These are phyloP conservation scores for Holothuria glaberrima DNA, from an alignment of 35 echinoderm and acorn worm genomes.

Conservation along the genomic window DNA sequence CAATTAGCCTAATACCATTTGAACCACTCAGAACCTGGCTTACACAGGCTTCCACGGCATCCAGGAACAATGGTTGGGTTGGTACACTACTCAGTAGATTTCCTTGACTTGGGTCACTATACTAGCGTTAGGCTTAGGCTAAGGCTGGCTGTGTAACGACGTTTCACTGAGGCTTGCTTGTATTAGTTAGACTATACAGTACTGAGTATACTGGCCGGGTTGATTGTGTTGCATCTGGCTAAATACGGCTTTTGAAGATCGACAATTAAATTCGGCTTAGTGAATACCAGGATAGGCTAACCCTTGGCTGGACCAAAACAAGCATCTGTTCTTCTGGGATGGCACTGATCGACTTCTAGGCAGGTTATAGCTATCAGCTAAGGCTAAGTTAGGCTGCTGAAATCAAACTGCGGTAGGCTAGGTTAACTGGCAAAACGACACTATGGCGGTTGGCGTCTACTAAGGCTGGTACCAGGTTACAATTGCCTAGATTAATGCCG, in stretches of 20 bases:
- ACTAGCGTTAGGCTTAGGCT: too few species aligned
- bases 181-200: too few species aligned
- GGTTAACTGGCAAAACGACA: too few species aligned
- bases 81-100: not conserved
- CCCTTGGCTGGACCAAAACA: not conserved
- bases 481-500: too few species aligned
- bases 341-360: not conserved
- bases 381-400: too few species aligned
- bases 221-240: slow-evolving; percentile 6
- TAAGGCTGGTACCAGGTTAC: too few species aligned
- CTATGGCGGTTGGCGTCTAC: too few species aligned
- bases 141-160: not conserved
- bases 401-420: too few species aligned
- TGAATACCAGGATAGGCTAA: not conserved
- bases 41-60: slow-evolving; percentile 5
- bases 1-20: not conserved
- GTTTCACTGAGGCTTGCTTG: not conserved
- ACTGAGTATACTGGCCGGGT: not conserved
- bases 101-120: not conserved
- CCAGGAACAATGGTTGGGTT: not conserved
- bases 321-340: slow-evolving; percentile 5
- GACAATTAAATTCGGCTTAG: not conserved
- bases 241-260: not conserved
- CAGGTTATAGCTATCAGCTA: too few species aligned
- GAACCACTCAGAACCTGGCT: not conserved